phyloP scores from a whole-genome alignment of 2,113 vertebrate genomes.

The Trichomycterus rosablanca region DNA sequence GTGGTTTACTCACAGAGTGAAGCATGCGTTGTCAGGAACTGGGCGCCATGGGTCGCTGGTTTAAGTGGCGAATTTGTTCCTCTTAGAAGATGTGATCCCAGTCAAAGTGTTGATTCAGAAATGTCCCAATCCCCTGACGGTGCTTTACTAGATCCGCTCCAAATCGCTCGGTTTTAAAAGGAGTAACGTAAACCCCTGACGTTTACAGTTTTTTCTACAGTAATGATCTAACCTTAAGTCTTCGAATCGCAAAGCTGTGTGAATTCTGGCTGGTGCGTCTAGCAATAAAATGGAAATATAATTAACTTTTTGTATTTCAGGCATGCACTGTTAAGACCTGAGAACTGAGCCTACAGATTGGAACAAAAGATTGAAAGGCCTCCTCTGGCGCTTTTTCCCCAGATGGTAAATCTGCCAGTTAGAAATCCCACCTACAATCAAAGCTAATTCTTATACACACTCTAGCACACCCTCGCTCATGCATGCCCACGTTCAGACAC shows the following conservation, averaged over 20 bases:
- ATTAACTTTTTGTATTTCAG: background rate
- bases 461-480: background rate
- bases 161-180: too few relatives aligned
- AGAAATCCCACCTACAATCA: slow-evolving; percentile 17
- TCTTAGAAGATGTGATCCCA: slow-evolving; percentile 9
- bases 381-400: background rate
- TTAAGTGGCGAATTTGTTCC: slow-evolving; percentile 15
- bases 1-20: slow-evolving; percentile 37
- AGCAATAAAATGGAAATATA: slow-evolving; percentile 3
- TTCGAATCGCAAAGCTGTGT: slow-evolving; percentile 1
- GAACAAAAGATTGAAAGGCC: slow-evolving; percentile 5
- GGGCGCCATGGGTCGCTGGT: slow-evolving; percentile 33
- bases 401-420: slow-evolving; percentile 28
- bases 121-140: slow-evolving; percentile 15
- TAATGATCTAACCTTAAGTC: too few relatives aligned
- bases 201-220: too few relatives aligned
- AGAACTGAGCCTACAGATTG: background rate
- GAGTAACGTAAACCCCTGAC: too few relatives aligned
- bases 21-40: slow-evolving; percentile 40
- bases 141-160: too few relatives aligned
- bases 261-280: background rate
- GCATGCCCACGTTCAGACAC: slow-evolving; percentile 1
- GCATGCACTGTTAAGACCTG: background rate
- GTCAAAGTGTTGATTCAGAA: slow-evolving; percentile 20
- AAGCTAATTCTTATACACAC: slow-evolving; percentile 4